A percentile compares a stretch with the other conserved stretches of the same genome.
phyloP scores from a whole-genome alignment of 1,140 invertebrate species.

The Scaptomyza hsui region DNA sequence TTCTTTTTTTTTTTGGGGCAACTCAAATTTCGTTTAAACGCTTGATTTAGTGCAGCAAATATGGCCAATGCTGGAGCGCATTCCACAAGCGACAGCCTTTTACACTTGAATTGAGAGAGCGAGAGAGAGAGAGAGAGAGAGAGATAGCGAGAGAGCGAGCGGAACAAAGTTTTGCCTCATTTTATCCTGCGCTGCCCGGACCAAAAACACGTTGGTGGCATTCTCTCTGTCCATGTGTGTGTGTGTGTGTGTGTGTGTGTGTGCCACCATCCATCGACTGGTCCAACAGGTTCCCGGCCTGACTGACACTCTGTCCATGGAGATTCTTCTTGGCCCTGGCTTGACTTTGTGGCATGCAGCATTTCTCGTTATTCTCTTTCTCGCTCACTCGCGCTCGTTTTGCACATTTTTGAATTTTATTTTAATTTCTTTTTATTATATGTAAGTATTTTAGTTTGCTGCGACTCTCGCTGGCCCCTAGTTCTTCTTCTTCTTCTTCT shows the following conservation, averaged over 20 bases:
- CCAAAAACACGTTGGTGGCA: constrained; percentile 79
- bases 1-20: constrained; percentile 45
- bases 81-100: constrained; percentile 80
- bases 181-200: constrained; percentile 62
- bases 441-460: constrained; percentile 66
- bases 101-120: constrained; percentile 64
- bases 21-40: constrained; percentile 81
- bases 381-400: constrained; percentile 52
- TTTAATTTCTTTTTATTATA: constrained; percentile 83
- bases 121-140: constrained; percentile 3
- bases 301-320: constrained; percentile 41
- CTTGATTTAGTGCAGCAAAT: constrained; percentile 79
- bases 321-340: constrained; percentile 67
- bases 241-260: constrained; percentile 36
- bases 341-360: constrained; percentile 66
- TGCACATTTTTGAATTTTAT: constrained; percentile 83
- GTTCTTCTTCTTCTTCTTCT: too few species aligned
- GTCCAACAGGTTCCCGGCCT: constrained; percentile 76
- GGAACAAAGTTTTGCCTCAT: constrained; percentile 58
- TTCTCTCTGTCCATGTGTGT: constrained; percentile 24
- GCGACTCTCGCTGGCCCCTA: constrained; percentile 8
- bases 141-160: neutral
- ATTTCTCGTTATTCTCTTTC: constrained; percentile 63
- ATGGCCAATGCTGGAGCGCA: constrained; percentile 69
- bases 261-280: constrained; percentile 50